Evolutionary conservation across 1,140 invertebrate species (phyloP), one percentile per base, ranked within the genome.

Genomic region (Lasioglossum albipes): DNA sequence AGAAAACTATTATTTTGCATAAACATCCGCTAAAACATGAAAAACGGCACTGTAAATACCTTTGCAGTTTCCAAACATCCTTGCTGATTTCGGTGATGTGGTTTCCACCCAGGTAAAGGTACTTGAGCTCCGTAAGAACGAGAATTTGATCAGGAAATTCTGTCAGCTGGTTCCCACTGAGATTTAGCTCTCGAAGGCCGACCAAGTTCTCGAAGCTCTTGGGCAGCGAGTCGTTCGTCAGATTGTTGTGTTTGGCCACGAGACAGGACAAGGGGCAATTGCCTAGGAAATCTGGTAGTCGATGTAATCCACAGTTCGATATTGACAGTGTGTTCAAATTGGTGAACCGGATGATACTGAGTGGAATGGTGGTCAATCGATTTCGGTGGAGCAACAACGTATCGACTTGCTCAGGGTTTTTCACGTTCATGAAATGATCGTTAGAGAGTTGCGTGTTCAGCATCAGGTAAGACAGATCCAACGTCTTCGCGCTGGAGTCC

Each of bases 51-150:
- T 36, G 36, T 5, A 5, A 36, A 49, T 92, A 97, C 97, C 95
- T 95, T 90, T 95, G 95, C 82, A 99, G 92, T 93, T 96, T 96
- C 94, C 96, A 96, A 76, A 99, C 96, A 84, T 97, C 96, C 90
- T 96, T 96, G 36, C 97, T 96, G 84, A 99, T 95, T 84, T 95
- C 95, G n/a, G 93, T 92, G 83, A 99, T 97, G 71, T 94, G 93
- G 92, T 99, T 99, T 31, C 96, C 97, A 41, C 98, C 98, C 62
- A 99, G 92, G 92, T 99, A 98, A 10, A 99, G 94, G 89, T 96
- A 97, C 92, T 95, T 96, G 10, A 99, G 93, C 22, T 94, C 95
- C 7, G 91, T 88, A 73, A 99, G 91, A 81, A 98, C 96, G 42
- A 98, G 95, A 68, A 99, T 93, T 93, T 98, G 97, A 84, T 96